phyloP scores from a whole-genome alignment of 2,888 invertebrate species.

The Lepidocyrtoides sp. region DNA sequence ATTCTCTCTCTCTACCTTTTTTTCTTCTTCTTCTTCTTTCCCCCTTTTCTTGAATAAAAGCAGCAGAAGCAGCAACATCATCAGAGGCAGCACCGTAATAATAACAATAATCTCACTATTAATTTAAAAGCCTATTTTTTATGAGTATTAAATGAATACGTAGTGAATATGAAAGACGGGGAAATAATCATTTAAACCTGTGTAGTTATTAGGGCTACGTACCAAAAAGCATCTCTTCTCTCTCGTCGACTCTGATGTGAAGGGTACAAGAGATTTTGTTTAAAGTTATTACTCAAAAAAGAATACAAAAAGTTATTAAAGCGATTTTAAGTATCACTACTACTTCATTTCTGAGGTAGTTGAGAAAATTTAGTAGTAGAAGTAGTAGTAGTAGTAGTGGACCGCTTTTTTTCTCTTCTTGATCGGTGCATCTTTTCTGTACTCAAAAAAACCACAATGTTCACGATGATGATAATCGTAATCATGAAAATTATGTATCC shows the following conservation, averaged over 20 bases:
- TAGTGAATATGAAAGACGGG: no score
- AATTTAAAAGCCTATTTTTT: constrained; percentile 80
- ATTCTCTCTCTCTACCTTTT: no score
- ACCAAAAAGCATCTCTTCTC: neutral
- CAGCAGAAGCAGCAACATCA: neutral
- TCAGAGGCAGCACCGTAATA: constrained; percentile 64
- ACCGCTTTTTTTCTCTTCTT: constrained; percentile 10
- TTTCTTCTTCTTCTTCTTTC: constrained; percentile 25
- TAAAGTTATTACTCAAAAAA: neutral
- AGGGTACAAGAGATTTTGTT: constrained; percentile 58
- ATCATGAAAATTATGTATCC: constrained; percentile 76
- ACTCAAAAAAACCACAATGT: constrained; percentile 20
- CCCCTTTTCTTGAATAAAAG: neutral
- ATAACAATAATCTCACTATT: constrained; percentile 79
- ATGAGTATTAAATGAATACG: constrained; percentile 63
- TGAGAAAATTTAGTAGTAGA: no score
- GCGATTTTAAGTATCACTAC: neutral
- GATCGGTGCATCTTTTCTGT: constrained; percentile 47
- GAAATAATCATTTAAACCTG: no score
- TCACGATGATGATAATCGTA: constrained; percentile 29
- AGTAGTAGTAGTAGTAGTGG: neutral
- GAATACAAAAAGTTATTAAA: neutral
- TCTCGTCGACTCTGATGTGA: constrained; percentile 24
- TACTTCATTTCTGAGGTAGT: no score
- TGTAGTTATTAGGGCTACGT: neutral